phyloP scores from a whole-genome alignment of 2,888 invertebrate genomes.

The Aethes cnicana region DNA sequence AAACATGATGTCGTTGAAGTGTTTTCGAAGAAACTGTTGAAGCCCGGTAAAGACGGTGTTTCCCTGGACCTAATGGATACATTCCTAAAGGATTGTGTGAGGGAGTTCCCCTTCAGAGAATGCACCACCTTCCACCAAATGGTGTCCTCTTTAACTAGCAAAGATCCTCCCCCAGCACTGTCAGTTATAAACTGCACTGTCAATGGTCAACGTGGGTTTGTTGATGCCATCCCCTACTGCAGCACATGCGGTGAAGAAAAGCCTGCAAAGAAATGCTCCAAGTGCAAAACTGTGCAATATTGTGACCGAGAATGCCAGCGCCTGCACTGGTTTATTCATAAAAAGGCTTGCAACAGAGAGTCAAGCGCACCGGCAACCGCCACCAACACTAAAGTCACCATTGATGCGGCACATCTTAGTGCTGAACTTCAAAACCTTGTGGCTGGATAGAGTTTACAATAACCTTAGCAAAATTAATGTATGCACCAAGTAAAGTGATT shows the following conservation, averaged over 20 bases:
- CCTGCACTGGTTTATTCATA: slow-evolving; percentile 95
- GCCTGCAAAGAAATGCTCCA: slow-evolving; percentile 95
- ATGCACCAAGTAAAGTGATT: slow-evolving; percentile 30
- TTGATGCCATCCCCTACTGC: slow-evolving; percentile 86
- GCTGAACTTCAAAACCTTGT: slow-evolving; percentile 78
- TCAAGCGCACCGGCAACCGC: slow-evolving; percentile 62
- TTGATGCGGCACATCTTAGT: slow-evolving; percentile 76
- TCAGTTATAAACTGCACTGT: slow-evolving; percentile 90
- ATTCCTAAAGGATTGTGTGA: slow-evolving; percentile 92
- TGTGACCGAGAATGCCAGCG: slow-evolving; percentile 97
- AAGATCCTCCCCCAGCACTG: slow-evolving; percentile 87
- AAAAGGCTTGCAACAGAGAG: slow-evolving; percentile 90
- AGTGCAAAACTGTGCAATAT: slow-evolving; percentile 96
- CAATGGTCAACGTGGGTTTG: slow-evolving; percentile 93
- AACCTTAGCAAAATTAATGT: slow-evolving; percentile 25
- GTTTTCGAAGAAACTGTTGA: slow-evolving; percentile 88
- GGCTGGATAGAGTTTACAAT: slow-evolving; percentile 52
- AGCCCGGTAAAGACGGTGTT: slow-evolving; percentile 87
- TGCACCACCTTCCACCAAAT: slow-evolving; percentile 94
- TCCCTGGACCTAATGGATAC: slow-evolving; percentile 85
- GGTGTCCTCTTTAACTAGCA: slow-evolving; percentile 88
- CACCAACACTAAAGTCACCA: slow-evolving; percentile 49
- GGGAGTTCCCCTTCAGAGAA: slow-evolving; percentile 95
- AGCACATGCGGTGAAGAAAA: slow-evolving; percentile 94
- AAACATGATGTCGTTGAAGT: slow-evolving; percentile 87